Base-by-base conservation (phyloP, 2,113 vertebrate species). In the Capreolus pygargus region DNA sequence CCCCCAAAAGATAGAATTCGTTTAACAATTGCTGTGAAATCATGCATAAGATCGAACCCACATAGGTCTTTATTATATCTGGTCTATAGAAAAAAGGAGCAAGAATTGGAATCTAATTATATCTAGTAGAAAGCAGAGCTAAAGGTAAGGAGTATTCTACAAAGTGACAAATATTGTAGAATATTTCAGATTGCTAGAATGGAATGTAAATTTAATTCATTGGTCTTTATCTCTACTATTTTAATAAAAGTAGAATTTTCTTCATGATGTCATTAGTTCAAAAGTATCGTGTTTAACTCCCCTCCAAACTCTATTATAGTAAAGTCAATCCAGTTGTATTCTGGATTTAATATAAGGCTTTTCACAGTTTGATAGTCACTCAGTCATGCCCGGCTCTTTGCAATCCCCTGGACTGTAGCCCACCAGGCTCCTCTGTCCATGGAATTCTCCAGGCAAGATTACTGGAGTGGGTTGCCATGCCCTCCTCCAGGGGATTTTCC, bases 191-290 rank as follows among this genome's bases (percentile, higher is more conserved):
- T 81, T 23, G 86, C 23, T 92, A 81, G 9, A 81, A 54, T 86
- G 85, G 12, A 25, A 60, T 85, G 36, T 39, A 54, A 88, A 97
- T 83, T 90, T 81, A 96, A 67, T 94, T 47, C 60, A 60, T 58
- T 90, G 30, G 8, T 45, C 21, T 85, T 91, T 67, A 81, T 83
- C 6, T 86, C 52, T 93, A 45, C 21, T 67, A 43, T 33, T 97
- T 92, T 92, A 95, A 90, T 88, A 89, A 95, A 97, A 95, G 19
- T 96, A 70, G 36, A 28, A 86, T 97, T 97, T 87, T 89, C 39
- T 94, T 91, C 30, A 74, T 86, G 83, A 76, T 76, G 11, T 67
- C 27, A 82, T 92, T 94, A 85, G 23, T 85, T 96, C 87, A 19
- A 57, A 96, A 88, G 25, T 64, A 85, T 84, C 92, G 6, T 82